Evolutionary conservation across 2,888 invertebrate species (phyloP), one percentile per base, ranked within the genome.

Genomic region (Plebejus argus): DNA sequence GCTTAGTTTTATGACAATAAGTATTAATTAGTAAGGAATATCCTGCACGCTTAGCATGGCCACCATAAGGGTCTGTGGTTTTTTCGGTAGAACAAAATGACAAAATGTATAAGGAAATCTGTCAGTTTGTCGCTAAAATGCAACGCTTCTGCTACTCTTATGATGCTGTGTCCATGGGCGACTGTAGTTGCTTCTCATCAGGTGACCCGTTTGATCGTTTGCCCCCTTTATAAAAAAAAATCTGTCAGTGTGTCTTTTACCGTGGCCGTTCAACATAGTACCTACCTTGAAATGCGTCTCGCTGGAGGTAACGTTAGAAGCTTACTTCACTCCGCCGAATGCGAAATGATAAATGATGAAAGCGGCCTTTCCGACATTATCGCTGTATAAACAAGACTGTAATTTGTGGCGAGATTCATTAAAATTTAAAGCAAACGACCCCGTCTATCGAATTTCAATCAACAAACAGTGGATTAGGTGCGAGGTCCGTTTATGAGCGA

Each of bases 371-470:
- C 81, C 81, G 87, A 84, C 86, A 83, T 85, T 89, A 89, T 87
- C 86, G 87, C 81, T 80, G 80, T 81, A 86, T 86, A 91, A 90
- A 90, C 90, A 86, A 81, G 79, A 83, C 84, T 86, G 89, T 89
- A 89, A 89, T 79, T 78, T 74, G 78, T 78, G 76, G 72, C 35
- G 56, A 75, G 88, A 86, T 84, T 86, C 85, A 91, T 93, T 89
- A 92, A 92, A 91, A 85, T 91, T 90, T 89, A 83, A 90, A 87
- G 86, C 83, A 86, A 91, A 93, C 87, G 85, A 88, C 82, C 82
- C 75, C 79, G 83, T 81, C 86, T 82, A 85, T 82, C 83, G 91
- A 87, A 91, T 92, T 89, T 86, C 85, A 91, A 92, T 89, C 85
- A 80, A 82, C 82, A 78, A 84, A 81, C 79, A 81, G 80, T 80